phyloP scores from a whole-genome alignment of 2,113 vertebrate genomes.

The Isurus oxyrinchus region DNA sequence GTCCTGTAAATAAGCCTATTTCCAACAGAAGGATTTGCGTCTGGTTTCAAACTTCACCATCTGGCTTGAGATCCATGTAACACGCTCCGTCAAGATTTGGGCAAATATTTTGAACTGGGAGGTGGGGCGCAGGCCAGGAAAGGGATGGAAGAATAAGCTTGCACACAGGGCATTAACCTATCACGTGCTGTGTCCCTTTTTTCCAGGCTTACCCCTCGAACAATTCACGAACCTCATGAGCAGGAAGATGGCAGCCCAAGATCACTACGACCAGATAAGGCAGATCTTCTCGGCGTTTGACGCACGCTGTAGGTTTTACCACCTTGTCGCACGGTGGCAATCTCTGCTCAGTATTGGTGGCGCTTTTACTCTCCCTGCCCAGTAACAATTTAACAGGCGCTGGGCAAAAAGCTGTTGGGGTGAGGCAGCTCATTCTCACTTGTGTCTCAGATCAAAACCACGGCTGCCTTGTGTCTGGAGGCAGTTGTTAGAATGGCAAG shows the following conservation, averaged over 20 bases:
- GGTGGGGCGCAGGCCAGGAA: too few species aligned
- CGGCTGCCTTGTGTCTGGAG: background rate
- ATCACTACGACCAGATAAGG: constrained; percentile 50
- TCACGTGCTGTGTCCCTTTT: background rate
- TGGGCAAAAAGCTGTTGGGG: background rate
- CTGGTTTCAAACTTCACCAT: too few species aligned
- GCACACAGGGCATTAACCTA: background rate
- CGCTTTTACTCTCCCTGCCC: background rate
- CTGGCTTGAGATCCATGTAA: too few species aligned
- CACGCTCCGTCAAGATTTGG: too few species aligned
- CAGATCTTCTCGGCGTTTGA: constrained; percentile 63
- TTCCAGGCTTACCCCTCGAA: constrained; percentile 49
- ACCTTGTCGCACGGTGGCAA: background rate
- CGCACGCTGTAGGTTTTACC: constrained; percentile 46
- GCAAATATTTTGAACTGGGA: too few species aligned
- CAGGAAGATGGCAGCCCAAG: constrained; percentile 50
- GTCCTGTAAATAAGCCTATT: too few species aligned
- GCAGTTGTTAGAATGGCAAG: background rate
- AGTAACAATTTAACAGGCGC: background rate
- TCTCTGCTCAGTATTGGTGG: background rate
- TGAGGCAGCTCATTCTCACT: background rate
- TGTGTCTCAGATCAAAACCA: background rate
- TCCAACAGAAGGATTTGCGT: too few species aligned
- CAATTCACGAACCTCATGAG: constrained; percentile 53
- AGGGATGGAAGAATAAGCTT: background rate